Conservation (phyloP, 1,140 invertebrate genomes). For the Papilio dardanus region DNA sequence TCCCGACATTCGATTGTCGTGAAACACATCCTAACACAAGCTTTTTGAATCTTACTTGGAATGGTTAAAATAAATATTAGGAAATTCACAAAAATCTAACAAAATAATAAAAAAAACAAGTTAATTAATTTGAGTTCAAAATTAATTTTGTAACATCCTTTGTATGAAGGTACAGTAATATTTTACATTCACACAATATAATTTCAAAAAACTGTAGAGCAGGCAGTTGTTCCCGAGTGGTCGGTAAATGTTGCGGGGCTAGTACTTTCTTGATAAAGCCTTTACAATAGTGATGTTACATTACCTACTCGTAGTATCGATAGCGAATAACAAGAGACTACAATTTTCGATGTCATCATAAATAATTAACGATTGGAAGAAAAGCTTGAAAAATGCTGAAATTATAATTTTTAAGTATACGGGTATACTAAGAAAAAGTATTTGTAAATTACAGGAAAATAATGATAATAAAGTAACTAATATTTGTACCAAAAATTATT, state of each 20-base stretch:
- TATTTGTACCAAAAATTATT: background rate
- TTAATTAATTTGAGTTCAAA: too few species aligned
- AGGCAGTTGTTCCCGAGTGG: constrained; percentile 13
- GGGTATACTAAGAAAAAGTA: background rate
- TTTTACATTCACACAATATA: constrained; percentile 20
- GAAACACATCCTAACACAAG: too few species aligned
- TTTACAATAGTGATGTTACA: background rate
- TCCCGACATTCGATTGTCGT: too few species aligned
- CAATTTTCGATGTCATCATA: background rate
- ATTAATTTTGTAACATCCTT: too few species aligned
- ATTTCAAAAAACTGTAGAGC: constrained; percentile 12
- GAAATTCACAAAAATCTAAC: too few species aligned
- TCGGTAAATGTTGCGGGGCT: constrained; percentile 9
- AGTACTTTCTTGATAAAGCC: constrained; percentile 12
- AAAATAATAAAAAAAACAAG: too few species aligned
- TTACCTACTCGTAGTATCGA: background rate
- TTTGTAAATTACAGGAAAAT: background rate
- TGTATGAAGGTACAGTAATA: background rate
- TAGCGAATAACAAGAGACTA: background rate
- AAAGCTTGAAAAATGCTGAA: background rate
- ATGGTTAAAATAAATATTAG: too few species aligned
- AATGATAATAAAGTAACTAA: background rate
- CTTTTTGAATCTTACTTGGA: too few species aligned
- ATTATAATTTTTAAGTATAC: background rate
- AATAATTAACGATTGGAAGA: background rate